These are phyloP conservation scores for Caenorhabditis macrosperma DNA, from an alignment of 2,888 invertebrate species.

Conservation along the genomic window DNA sequence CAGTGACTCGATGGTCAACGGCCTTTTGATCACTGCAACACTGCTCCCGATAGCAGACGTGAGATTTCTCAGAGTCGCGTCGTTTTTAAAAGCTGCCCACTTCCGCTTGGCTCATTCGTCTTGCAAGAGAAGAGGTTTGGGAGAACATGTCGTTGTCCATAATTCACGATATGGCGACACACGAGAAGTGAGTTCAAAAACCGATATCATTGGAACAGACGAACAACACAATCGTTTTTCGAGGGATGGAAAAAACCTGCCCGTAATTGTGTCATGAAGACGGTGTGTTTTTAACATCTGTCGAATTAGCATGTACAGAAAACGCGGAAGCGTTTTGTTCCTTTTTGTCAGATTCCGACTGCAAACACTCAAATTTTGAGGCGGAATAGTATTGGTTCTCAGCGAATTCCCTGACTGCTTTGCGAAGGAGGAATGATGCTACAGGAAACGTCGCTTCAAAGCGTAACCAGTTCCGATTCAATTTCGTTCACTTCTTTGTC, in stretches of 20 bases:
- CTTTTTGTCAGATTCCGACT: not conserved
- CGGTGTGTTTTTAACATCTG: not conserved
- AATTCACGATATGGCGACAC: slow-evolving; percentile 2
- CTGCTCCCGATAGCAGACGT: slow-evolving; percentile 17
- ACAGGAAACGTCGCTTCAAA: slow-evolving; percentile 30
- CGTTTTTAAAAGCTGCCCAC: slow-evolving; percentile 6
- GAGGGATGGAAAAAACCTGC: not conserved
- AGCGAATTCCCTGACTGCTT: too few species aligned
- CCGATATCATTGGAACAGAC: slow-evolving; percentile 4
- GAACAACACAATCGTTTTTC: not conserved
- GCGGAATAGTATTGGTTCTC: too few species aligned
- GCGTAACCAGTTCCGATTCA: slow-evolving; percentile 49
- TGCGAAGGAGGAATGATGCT: slow-evolving; percentile 6
- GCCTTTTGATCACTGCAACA: slow-evolving; percentile 20
- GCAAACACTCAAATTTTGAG: too few species aligned
- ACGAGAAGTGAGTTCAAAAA: slow-evolving; percentile 10
- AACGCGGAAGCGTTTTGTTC: not conserved
- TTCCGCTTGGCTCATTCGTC: slow-evolving; percentile 5
- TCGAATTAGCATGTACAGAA: not conserved
- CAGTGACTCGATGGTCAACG: slow-evolving; percentile 26
- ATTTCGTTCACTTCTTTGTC: slow-evolving; percentile 32
- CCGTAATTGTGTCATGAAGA: not conserved
- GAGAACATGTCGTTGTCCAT: slow-evolving; percentile 26
- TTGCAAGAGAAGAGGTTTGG: not conserved
- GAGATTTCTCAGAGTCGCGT: slow-evolving; percentile 22